A percentile compares a stretch with the other conserved stretches of the same genome.
phyloP scores from a whole-genome alignment of 2,888 invertebrate genomes.

The Acanthoscelides obtectus region DNA sequence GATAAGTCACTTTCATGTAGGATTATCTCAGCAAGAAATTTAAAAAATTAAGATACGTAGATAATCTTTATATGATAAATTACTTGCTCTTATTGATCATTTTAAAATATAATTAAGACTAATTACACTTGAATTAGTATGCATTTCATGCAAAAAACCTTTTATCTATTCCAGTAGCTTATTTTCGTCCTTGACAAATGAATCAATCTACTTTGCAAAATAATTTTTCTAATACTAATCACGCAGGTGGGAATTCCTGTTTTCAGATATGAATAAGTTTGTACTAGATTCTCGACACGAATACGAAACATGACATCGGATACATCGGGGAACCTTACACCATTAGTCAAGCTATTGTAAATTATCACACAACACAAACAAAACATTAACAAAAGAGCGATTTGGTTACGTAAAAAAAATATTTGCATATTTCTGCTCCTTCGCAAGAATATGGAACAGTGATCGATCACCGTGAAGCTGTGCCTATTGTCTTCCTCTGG shows the following conservation, averaged over 20 bases:
- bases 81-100: too few relatives aligned
- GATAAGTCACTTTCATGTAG: too few relatives aligned
- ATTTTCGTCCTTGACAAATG: too few relatives aligned
- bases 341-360: neutral
- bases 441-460: neutral
- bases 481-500: neutral
- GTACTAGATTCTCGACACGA: neutral
- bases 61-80: too few relatives aligned
- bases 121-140: too few relatives aligned
- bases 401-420: neutral
- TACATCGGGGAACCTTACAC: neutral
- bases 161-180: too few relatives aligned
- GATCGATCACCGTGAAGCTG: neutral
- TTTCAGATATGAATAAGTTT: neutral
- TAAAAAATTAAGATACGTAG: too few relatives aligned
- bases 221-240: neutral
- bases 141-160: too few relatives aligned
- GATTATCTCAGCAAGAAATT: too few relatives aligned
- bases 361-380: neutral
- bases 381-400: neutral
- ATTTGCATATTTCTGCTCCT: neutral
- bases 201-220: too few relatives aligned
- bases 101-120: too few relatives aligned
- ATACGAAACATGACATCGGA: neutral
- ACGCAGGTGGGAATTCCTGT: neutral